A percentile compares a stretch with the other conserved stretches of the same genome.
Evolutionary conservation across 2,888 invertebrate species (phyloP).

Genomic region (Synanthedon andrenaeformis): DNA sequence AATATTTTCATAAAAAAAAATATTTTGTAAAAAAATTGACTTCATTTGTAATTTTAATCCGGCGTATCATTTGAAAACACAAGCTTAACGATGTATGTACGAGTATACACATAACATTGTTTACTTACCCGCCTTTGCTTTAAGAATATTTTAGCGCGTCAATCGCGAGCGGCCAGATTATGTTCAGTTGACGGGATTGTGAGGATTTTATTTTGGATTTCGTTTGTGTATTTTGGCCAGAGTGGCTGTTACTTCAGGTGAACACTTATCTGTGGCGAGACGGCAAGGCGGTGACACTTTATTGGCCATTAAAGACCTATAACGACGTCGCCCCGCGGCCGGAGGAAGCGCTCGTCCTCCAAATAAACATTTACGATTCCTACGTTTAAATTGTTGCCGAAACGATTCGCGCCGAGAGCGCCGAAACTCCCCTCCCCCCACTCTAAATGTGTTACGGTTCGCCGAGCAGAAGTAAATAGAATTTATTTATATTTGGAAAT

Average conservation of each 20-base stretch:
- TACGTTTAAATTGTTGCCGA: conserved; percentile 61
- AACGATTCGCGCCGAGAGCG: conserved; percentile 50
- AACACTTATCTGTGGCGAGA: conserved; percentile 41
- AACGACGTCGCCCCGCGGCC: conserved; percentile 51
- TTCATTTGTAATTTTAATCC: too few relatives aligned
- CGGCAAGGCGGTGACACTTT: conserved; percentile 53
- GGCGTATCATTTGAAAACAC: too few relatives aligned
- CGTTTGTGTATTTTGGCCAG: neutral
- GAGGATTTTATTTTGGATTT: neutral
- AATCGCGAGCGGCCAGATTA: neutral
- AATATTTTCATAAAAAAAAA: too few relatives aligned
- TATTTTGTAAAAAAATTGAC: too few relatives aligned
- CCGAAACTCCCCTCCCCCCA: conserved; percentile 30
- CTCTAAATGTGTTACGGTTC: conserved; percentile 55
- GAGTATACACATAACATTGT: neutral
- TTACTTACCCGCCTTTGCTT: neutral
- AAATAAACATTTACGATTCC: conserved; percentile 65
- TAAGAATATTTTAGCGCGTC: neutral
- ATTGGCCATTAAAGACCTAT: conserved; percentile 63
- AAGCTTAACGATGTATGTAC: too few relatives aligned
- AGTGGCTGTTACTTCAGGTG: conserved; percentile 29
- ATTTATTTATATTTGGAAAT: conserved; percentile 64
- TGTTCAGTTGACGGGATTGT: neutral
- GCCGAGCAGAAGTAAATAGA: conserved; percentile 58
- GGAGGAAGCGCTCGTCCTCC: conserved; percentile 24